These are phyloP conservation scores for Gambelia wislizenii DNA, from an alignment of 2,797 vertebrate genomes.

Conservation along the genomic window DNA sequence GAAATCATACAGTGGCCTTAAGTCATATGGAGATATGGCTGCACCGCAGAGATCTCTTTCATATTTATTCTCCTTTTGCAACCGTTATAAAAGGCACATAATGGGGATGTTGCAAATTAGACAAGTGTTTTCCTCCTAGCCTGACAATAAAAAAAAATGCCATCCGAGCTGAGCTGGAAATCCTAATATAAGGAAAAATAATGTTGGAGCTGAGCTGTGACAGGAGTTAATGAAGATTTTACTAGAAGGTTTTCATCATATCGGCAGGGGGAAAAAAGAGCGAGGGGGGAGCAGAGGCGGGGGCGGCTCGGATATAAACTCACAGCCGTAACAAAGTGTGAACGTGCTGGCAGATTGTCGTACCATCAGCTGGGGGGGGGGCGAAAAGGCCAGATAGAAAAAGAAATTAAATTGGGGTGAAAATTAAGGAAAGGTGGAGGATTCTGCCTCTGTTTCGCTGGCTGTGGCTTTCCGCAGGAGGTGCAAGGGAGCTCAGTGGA, in stretches of 20 bases:
- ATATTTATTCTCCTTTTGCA: conserved; percentile 79
- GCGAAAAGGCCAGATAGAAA: neutral
- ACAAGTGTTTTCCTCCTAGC: conserved; percentile 79
- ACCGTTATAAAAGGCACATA: conserved; percentile 80
- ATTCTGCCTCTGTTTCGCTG: no score
- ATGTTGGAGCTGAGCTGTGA: conserved; percentile 49
- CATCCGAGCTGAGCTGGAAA: conserved; percentile 68
- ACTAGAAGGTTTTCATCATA: conserved; percentile 59
- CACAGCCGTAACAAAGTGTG: neutral
- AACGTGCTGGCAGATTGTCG: neutral
- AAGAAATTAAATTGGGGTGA: no score
- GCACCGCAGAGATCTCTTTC: conserved; percentile 73
- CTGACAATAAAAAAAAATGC: conserved; percentile 74
- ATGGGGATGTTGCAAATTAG: conserved; percentile 79
- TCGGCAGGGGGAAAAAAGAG: conserved; percentile 41
- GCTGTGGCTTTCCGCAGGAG: neutral
- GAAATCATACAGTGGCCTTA: conserved; percentile 69
- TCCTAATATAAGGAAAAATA: conserved; percentile 70
- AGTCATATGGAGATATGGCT: conserved; percentile 76
- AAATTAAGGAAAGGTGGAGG: no score
- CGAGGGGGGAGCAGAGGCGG: neutral
- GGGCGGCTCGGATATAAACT: conserved; percentile 44
- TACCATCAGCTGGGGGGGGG: no score
- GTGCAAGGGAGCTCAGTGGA: neutral
- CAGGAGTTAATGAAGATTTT: conserved; percentile 64